Evolutionary conservation across 2,113 vertebrate genomes (phyloP).

Genomic region (Ibidorhyncha struthersii): DNA sequence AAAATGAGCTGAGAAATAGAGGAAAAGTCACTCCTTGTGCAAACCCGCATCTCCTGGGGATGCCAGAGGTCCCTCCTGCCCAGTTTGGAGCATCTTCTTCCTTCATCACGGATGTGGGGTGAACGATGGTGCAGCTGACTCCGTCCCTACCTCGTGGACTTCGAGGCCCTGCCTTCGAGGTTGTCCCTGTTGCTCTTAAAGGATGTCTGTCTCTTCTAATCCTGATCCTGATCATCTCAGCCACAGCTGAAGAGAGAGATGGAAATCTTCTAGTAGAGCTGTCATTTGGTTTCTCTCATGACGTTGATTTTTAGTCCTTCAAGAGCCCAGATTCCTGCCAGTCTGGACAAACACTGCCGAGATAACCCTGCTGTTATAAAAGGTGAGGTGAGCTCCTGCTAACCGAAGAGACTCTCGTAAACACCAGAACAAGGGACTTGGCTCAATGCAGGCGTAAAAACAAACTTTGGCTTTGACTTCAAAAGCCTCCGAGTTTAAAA

Average conservation of each 20-base stretch:
- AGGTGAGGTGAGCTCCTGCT: conserved; percentile 21
- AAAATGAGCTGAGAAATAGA: neutral
- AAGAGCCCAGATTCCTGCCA: neutral
- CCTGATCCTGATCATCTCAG: neutral
- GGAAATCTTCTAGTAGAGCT: neutral
- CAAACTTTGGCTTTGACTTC: conserved; percentile 56
- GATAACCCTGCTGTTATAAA: neutral
- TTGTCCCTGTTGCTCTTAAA: neutral
- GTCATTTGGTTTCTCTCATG: neutral
- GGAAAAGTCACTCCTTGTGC: neutral
- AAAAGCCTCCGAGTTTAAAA: conserved; percentile 24
- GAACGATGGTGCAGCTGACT: neutral
- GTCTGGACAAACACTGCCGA: neutral
- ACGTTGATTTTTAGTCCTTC: neutral
- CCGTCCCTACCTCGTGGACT: neutral
- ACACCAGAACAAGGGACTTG: conserved; percentile 43
- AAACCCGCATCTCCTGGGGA: accelerated
- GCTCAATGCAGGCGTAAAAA: conserved; percentile 14
- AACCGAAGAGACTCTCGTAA: neutral
- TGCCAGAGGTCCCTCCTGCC: accelerated
- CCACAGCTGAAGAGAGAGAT: neutral
- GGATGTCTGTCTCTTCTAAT: neutral
- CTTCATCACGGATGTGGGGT: accelerated
- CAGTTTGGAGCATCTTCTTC: neutral
- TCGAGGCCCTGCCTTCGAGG: neutral